Base-by-base conservation (phyloP, 2,113 vertebrate species). In the Onychostoma macrolepis region DNA sequence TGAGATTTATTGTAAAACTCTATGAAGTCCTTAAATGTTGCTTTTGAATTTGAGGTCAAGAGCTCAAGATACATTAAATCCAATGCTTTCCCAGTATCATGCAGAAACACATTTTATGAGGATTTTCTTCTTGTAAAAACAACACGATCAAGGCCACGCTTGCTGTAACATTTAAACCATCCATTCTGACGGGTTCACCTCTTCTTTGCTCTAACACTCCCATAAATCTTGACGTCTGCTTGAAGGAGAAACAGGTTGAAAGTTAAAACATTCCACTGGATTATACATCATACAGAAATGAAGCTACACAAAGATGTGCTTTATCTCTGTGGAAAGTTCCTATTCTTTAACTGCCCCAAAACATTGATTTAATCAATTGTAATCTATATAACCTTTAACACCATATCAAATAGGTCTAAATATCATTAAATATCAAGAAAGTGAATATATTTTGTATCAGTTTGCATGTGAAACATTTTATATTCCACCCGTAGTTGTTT, bases 121-220 rank as follows among this genome's bases (percentile, higher is more conserved):
- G 24, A 28, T 28, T 45, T 15, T 75, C 12, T 75, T 75, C 6
- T 43, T 26, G 72, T n/a, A 17, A 45, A 45, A 75, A 75, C 24
- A 45, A 17, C 41, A 45, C n/a, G 24, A 75, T 45, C 41, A 45
- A 75, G 72, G 41, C 24, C 38, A 74, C 71, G 43, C 21, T 74
- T 74, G 11, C 69, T 24, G 24, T n/a, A 45, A 45, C n/a, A 26
- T 76, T 76, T 13, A 76, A 17, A 45, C 41, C 41, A 15, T 21
- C 21, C 36, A 12, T 72, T 72, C 21, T 28, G 41, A 48, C 8
- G 41, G 41, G 12, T 45, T 76, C 19, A 72, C 33, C 69, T 33
- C n/a, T 80, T 41, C 58, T 81, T 81, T 81, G 56, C 78, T 61
- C 12, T 63, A 79, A 79, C 33, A 38, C 28, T 41, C 58, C n/a